Conservation (phyloP, 1,140 invertebrate species). For the Papilio xuthus region DNA sequence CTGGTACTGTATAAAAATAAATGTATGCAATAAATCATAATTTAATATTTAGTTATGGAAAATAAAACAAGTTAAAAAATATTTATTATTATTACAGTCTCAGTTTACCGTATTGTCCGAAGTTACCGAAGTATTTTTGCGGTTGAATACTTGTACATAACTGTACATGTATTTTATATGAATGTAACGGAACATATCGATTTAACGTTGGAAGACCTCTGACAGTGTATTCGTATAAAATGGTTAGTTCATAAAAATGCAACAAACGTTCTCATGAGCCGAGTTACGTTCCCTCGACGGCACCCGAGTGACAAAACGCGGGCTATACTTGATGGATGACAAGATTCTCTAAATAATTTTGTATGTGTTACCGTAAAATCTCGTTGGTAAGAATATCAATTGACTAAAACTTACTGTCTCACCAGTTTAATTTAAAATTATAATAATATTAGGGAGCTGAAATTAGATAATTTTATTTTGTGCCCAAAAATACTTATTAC, state of each 20-base stretch:
- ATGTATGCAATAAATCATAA: too few species aligned
- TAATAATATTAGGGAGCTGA: background rate
- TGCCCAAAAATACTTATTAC: background rate
- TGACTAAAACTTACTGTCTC: background rate
- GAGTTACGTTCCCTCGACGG: background rate
- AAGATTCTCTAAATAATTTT: background rate
- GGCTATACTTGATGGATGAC: background rate
- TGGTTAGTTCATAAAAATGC: slow-evolving; percentile 26
- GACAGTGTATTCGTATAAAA: background rate
- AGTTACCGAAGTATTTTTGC: background rate
- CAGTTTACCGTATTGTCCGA: background rate
- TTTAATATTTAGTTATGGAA: background rate
- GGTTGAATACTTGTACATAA: slow-evolving; percentile 3
- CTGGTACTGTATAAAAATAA: too few species aligned
- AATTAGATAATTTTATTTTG: background rate
- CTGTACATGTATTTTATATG: slow-evolving; percentile 8
- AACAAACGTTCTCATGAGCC: background rate
- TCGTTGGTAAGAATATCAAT: background rate
- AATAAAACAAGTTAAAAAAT: background rate
- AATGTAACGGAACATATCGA: slow-evolving; percentile 17
- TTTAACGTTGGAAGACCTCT: slow-evolving; percentile 10
- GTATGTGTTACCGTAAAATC: background rate
- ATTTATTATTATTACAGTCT: background rate
- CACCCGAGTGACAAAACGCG: background rate
- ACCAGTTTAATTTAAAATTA: background rate